Base-by-base conservation (phyloP, 2,888 invertebrate species). In the Drosophila hamatofila region DNA sequence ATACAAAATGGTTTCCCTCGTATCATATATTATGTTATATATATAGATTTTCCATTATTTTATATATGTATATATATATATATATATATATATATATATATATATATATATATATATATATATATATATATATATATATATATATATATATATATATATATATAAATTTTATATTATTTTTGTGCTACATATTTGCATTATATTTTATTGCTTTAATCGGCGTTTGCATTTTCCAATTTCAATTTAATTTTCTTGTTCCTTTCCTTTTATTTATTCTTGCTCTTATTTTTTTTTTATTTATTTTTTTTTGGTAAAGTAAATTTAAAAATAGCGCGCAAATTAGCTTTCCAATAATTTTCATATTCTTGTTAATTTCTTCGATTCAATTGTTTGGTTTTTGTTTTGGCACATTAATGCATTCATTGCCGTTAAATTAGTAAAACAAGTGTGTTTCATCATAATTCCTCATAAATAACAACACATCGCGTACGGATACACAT, bases 351-450 rank as follows among this genome's bases (percentile, higher is more conserved):
- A 73, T 67, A 56, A 44, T 27, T 23, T 37, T 11, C 16, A 16
- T 35, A 23, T 23, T 52, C 21, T 8, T n/a, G 3, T 39, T 30
- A 55, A 39, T 52, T 64, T 21, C 46, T 33, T 62, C 39, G 11
- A 52, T 68, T 60, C 23, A 21, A 39, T 39, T 54, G 49, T 48
- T 61, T 37, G 21, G 35, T 42, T 41, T 56, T 59, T 57, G 41
- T 73, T 85, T 85, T 85, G 87, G 85, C 85, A 85, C 85, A 78
- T 80, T 71, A 66, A 69, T 80, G 86, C 79, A 75, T 77, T 72
- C 65, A 61, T 78, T 78, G 67, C 77, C 66, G 46, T 60, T 60
- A 14, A 35, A 60, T 65, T 58, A 41, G 51, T 49, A 59, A 61
- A 76, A 62, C 65, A 75, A 75, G 67, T 63, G 55, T 64, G 55